Conservation (phyloP, 2,797 vertebrate genomes). For the Allobates femoralis region DNA sequence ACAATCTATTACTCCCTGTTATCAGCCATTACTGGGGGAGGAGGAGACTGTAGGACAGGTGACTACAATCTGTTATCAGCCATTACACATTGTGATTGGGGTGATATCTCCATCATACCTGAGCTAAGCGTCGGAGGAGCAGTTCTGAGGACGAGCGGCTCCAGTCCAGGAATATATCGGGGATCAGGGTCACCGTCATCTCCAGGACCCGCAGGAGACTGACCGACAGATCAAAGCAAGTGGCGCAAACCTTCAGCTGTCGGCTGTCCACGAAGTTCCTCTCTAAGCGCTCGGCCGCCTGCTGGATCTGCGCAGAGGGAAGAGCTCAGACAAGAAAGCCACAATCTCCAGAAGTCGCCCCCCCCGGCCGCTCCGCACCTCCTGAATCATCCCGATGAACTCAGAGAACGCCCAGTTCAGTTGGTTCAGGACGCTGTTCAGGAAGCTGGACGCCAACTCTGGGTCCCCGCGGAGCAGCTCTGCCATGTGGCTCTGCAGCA, state of each 20-base stretch:
- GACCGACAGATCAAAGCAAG: constrained; percentile 98
- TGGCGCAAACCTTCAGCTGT: constrained; percentile 96
- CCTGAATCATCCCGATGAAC: constrained; percentile 99
- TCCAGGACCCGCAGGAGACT: constrained; percentile 95
- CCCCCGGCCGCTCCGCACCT: constrained; percentile 76
- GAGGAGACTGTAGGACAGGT: not conserved
- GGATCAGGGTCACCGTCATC: constrained; percentile 94
- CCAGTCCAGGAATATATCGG: constrained; percentile 96
- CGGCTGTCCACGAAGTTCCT: constrained; percentile 97
- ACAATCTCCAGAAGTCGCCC: not conserved
- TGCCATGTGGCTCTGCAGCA: constrained; percentile 97
- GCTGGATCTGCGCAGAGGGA: constrained; percentile 86
- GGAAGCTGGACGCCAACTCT: constrained; percentile 95
- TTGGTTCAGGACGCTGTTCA: constrained; percentile 98
- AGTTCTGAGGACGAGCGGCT: constrained; percentile 90
- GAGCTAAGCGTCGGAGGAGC: constrained; percentile 91
- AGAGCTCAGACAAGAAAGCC: not conserved
- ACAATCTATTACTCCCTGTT: not conserved
- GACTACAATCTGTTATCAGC: not conserved
- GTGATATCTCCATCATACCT: constrained; percentile 75
- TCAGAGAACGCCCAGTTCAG: constrained; percentile 99
- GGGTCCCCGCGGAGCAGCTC: constrained; percentile 87
- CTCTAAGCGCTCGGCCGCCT: constrained; percentile 95
- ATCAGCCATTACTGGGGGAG: too few relatives aligned
- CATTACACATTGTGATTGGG: not conserved